A percentile compares a stretch with the other conserved stretches of the same genome.
These are phyloP conservation scores for Parthenolecanium corni DNA, from an alignment of 2,888 invertebrate species.

Conservation along the genomic window DNA sequence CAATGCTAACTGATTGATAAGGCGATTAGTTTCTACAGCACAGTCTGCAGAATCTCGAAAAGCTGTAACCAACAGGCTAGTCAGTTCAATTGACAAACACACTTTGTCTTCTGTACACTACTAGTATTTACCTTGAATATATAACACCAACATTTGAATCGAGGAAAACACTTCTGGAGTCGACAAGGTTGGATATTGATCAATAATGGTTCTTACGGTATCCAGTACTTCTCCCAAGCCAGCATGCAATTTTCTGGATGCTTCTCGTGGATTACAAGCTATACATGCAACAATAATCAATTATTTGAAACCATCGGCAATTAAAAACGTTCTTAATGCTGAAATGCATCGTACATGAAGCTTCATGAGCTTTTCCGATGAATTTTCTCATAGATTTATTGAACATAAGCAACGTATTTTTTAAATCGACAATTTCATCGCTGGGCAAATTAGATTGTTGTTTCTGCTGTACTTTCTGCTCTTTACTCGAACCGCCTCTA, in stretches of 20 bases:
- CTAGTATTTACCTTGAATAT: not conserved
- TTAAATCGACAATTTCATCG: constrained; percentile 13
- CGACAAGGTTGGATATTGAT: constrained; percentile 9
- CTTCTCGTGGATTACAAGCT: constrained; percentile 6
- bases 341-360: not conserved
- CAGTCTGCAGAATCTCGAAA: not conserved
- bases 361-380: not conserved
- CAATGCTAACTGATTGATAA: constrained; percentile 21
- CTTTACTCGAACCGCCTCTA: constrained; percentile 14
- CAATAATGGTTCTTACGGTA: constrained; percentile 5
- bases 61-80: not conserved
- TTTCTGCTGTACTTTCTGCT: constrained; percentile 10
- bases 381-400: constrained; percentile 9
- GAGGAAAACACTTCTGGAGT: constrained; percentile 22
- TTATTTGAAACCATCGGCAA: not conserved
- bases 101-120: not conserved
- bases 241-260: not conserved
- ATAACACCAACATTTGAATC: not conserved
- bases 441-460: constrained; percentile 4
- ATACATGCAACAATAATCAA: not conserved
- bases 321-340: not conserved
- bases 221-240: constrained; percentile 21
- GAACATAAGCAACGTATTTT: not conserved
- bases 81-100: no score
- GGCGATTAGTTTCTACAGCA: constrained; percentile 2